These are phyloP conservation scores for Okamejei kenojei DNA, from an alignment of 2,797 vertebrate genomes.

Conservation along the genomic window DNA sequence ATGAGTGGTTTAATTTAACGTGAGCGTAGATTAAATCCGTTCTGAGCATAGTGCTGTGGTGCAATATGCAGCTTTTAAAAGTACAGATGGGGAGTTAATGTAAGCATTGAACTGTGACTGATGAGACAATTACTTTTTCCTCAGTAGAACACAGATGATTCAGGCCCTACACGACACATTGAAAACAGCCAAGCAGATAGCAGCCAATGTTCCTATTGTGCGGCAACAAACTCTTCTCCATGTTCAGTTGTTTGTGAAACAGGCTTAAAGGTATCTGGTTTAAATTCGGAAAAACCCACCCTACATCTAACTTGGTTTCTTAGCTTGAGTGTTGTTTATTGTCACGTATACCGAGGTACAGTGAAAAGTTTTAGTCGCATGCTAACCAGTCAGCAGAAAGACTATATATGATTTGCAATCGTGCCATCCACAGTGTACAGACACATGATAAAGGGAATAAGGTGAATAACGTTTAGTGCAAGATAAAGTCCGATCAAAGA, in stretches of 20 bases:
- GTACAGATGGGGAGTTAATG: conserved; percentile 37
- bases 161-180: not conserved
- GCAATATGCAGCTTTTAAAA: conserved; percentile 33
- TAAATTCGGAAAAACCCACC: not conserved
- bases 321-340: no score
- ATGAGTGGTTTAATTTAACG: conserved; percentile 19
- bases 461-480: no score
- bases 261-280: not conserved
- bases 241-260: not conserved
- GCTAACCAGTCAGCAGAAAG: no score
- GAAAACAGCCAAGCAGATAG: not conserved
- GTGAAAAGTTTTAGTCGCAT: no score
- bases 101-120: conserved; percentile 30
- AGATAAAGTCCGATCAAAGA: no score
- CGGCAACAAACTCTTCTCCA: no score
- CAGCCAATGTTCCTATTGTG: no score
- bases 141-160: not conserved
- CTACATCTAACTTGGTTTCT: not conserved
- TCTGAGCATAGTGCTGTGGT: conserved; percentile 7
- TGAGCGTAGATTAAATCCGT: not conserved
- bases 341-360: no score
- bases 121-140: conserved; percentile 33
- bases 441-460: no score
- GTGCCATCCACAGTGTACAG: no score
- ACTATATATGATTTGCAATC: no score